Conservation (phyloP, 1,140 invertebrate genomes). For the Papilio helenus region DNA sequence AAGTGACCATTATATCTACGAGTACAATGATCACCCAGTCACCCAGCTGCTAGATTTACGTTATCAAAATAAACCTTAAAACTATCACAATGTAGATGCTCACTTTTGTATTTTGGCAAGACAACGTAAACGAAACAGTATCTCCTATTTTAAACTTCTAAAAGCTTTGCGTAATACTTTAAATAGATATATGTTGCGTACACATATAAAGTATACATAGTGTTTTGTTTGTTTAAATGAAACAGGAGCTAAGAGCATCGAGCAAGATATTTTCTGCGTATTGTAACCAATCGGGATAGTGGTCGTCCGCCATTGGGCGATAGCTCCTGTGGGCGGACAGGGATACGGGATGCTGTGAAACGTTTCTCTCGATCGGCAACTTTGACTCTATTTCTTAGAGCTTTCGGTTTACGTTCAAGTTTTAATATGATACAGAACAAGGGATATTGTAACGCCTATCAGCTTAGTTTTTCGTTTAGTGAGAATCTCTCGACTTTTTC, state of each 20-base stretch:
- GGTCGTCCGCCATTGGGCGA: slow-evolving; percentile 56
- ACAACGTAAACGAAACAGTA: neutral
- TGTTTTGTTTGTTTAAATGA: slow-evolving; percentile 44
- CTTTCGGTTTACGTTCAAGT: slow-evolving; percentile 58
- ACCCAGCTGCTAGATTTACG: neutral
- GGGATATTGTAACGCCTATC: slow-evolving; percentile 65
- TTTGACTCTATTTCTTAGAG: slow-evolving; percentile 57
- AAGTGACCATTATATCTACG: neutral
- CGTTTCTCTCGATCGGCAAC: slow-evolving; percentile 44
- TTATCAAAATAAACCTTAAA: neutral
- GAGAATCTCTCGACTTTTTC: slow-evolving; percentile 55
- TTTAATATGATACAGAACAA: slow-evolving; percentile 48
- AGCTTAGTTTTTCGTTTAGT: slow-evolving; percentile 50
- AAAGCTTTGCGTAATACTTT: neutral
- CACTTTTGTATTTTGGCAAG: neutral
- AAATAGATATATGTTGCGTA: slow-evolving; percentile 5
- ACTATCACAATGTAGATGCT: neutral
- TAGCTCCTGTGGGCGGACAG: slow-evolving; percentile 56
- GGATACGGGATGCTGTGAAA: slow-evolving; percentile 62
- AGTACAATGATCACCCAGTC: neutral
- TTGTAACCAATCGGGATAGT: slow-evolving; percentile 70
- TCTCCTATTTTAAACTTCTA: slow-evolving; percentile 33
- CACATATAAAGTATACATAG: slow-evolving; percentile 13
- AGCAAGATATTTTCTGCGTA: slow-evolving; percentile 57
- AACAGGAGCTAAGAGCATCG: slow-evolving; percentile 49